Evolutionary conservation across 1,140 invertebrate species (phyloP), one percentile per base, ranked within the genome.

Genomic region (Cydia splendana): DNA sequence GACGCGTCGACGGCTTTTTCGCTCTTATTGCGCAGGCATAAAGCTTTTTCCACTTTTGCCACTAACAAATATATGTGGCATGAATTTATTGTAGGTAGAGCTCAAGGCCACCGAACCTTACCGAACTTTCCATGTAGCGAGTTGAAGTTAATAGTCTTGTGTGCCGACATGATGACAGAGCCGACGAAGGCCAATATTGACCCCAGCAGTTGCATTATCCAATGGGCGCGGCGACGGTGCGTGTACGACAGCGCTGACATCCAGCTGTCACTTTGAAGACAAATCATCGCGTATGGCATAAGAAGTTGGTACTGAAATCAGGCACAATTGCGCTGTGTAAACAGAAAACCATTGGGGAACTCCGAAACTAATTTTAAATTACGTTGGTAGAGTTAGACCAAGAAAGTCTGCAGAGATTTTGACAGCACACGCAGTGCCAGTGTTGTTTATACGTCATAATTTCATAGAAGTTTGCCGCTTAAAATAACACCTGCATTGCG

Each of bases 71-170:
- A n/a, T n/a, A n/a, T n/a, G n/a, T n/a, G n/a, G n/a, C n/a, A n/a
- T n/a, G n/a, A n/a, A n/a, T 15, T 15, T 15, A 51, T 51, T 51
- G 48, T 51, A 57, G n/a, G 53, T 18, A n/a, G 53, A 0, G 45
- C 13, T 48, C 45, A 12, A 48, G 45, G 12, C 45, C 13, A 53
- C 51, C 3, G 24, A 5, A 45, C 80, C 82, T 83, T 81, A 93
- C 91, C 90, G 82, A 88, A 86, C 80, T 85, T 79, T 76, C 87
- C 89, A 77, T 93, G 91, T 1, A 82, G 75, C 10, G 85, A 84
- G 51, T 81, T 85, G 78, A 85, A 92, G 74, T 93, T 81, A 2
- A 75, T 77, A 13, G 18, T 30, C 77, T 89, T 89, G 45, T 85
- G 82, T 0, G 86, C 2, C 62, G 89, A 90, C 28, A 88, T 88